Evolutionary conservation across 2,797 vertebrate species (phyloP), one percentile per base, ranked within the genome.

Genomic region (Silurus aristotelis): DNA sequence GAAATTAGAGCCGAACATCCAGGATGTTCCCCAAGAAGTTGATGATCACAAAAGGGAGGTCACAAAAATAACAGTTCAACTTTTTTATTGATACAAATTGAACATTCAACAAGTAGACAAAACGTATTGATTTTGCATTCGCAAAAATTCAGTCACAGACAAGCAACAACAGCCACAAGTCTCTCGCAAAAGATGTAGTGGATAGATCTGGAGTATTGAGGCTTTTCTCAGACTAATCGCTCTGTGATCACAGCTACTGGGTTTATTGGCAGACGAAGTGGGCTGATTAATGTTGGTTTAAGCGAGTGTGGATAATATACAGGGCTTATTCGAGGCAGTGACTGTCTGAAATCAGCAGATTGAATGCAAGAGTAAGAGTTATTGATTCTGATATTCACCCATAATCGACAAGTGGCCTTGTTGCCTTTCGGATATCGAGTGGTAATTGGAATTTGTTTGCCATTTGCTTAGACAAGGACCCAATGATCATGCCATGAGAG

Each of bases 261-360:
- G 91, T 91, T 90, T 95, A 95, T 95, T 93, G 95, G 93, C 94
- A 94, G 91, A 87, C 91, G 91, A 91, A 93, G 89, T 91, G 89
- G 89, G 89, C 94, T 96, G 94, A 97, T 96, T 96, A 96, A 95
- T 95, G 94, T 88, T 87, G 89, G 92, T 92, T 95, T 95, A 94
- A 96, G 93, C 90, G 91, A 89, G 92, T 94, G 93, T 93, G 92
- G 95, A 96, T 95, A 93, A 92, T 92, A 94, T 92, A 91, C 91
- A 78, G 82, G 89, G 92, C 90, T 94, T 95, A 94, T 94, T 94
- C 93, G 94, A 94, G 91, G 87, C 88, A 91, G 82, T 64, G 55
- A 60, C 13, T 71, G 43, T 25, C 75, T 76, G 27, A 48, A 46
- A 82, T 78, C 75, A 83, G 38, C 68, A 60, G 61, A 68, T 46